Percentiles rank a stretch among this genome's conserved stretches.
Conservation (phyloP, 2,113 vertebrate species). For the Cyanoliseus patagonus region DNA sequence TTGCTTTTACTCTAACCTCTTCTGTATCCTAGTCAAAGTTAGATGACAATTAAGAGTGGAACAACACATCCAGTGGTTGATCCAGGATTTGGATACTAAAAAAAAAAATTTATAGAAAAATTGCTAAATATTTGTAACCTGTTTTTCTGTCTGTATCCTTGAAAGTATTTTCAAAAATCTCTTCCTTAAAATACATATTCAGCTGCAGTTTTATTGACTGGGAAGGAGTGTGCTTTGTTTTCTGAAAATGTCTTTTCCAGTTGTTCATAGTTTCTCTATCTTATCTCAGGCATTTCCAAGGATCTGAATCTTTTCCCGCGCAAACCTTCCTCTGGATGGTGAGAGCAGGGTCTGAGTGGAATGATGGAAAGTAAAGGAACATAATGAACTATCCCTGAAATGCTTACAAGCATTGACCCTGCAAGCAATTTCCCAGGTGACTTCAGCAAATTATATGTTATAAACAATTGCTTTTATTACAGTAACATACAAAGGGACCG, state of each 20-base stretch:
- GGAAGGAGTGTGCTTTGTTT: constrained; percentile 17
- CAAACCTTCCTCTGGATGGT: background rate
- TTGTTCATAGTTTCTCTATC: constrained; percentile 5
- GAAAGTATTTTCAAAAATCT: constrained; percentile 16
- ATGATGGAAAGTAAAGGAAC: background rate
- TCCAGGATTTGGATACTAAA: background rate
- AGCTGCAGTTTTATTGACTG: background rate
- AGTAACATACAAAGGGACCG: background rate
- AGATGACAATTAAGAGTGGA: background rate
- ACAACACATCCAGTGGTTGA: background rate
- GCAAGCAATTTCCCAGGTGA: background rate
- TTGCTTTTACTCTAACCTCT: constrained; percentile 6
- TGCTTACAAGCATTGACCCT: background rate
- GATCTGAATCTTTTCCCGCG: background rate
- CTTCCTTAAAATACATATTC: constrained; percentile 33
- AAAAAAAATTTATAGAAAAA: constrained; percentile 11
- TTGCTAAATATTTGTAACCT: constrained; percentile 50
- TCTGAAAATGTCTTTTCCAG: constrained; percentile 32
- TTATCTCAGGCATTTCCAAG: constrained; percentile 34
- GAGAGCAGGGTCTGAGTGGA: background rate
- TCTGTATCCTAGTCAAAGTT: background rate
- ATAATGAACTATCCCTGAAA: background rate
- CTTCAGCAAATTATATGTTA: background rate
- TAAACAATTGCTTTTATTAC: background rate
- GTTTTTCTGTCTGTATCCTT: background rate